Percentiles rank a stretch among this genome's conserved stretches.
phyloP scores from a whole-genome alignment of 2,888 invertebrate species.

The Heliconius cydno region DNA sequence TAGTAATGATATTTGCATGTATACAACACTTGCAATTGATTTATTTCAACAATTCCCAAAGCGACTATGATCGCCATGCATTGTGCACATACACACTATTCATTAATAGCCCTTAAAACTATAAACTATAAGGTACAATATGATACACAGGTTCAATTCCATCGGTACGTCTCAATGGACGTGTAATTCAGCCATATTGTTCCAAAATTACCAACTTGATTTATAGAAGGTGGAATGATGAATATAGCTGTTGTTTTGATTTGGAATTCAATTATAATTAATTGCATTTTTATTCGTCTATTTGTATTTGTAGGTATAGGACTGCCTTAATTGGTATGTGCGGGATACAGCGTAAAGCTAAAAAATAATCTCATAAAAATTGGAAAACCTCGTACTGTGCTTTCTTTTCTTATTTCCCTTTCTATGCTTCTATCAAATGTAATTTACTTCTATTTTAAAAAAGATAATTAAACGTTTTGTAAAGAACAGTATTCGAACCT shows the following conservation, averaged over 20 bases:
- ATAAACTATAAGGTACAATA: no score
- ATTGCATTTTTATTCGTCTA: not conserved
- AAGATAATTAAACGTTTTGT: not conserved
- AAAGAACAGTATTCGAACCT: not conserved
- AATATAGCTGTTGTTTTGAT: conserved; percentile 24
- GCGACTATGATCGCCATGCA: no score
- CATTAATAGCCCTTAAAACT: no score
- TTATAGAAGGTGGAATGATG: conserved; percentile 24
- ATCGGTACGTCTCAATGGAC: conserved; percentile 20
- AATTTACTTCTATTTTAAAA: not conserved
- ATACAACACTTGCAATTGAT: no score
- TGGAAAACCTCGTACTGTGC: no score
- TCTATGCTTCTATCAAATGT: no score
- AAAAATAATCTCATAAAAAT: no score
- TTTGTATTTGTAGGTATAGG: not conserved
- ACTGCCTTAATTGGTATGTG: no score
- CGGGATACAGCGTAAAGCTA: no score
- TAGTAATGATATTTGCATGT: no score
- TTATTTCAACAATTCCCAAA: no score
- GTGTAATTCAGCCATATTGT: conserved; percentile 32
- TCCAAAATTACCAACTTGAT: conserved; percentile 26
- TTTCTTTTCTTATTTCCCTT: no score
- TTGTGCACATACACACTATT: not conserved
- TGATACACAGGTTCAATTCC: not conserved
- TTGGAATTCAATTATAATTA: not conserved